These are phyloP conservation scores for Drosophila emarginata DNA, from an alignment of 2,888 invertebrate genomes.

Conservation along the genomic window DNA sequence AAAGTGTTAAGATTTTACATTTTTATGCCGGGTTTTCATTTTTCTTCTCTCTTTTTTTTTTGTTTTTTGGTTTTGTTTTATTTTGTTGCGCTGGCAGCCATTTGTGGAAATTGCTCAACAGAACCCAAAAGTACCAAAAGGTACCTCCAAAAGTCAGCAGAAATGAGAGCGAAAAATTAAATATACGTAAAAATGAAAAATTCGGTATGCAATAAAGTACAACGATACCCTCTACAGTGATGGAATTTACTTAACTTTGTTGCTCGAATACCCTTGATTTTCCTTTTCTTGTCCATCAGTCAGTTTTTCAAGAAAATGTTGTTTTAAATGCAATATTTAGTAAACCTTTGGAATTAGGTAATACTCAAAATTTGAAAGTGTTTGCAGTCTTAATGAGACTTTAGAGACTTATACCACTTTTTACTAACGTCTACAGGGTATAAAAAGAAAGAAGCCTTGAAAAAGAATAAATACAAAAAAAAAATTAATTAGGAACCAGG, in stretches of 20 bases:
- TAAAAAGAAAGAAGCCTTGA: too few species aligned
- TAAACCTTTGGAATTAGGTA: too few species aligned
- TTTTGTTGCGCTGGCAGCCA: slow-evolving; percentile 64
- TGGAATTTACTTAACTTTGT: not conserved
- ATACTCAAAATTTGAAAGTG: too few species aligned
- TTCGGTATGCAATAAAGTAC: not conserved
- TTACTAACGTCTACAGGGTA: too few species aligned
- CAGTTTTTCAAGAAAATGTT: too few species aligned
- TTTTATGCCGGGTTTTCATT: slow-evolving; percentile 58
- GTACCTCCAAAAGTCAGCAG: slow-evolving; percentile 3
- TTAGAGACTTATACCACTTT: too few species aligned
- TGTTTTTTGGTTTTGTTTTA: slow-evolving; percentile 31
- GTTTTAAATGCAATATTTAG: too few species aligned
- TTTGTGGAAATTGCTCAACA: slow-evolving; percentile 68
- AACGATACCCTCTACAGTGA: not conserved
- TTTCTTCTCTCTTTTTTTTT: slow-evolving; percentile 20
- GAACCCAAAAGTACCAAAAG: slow-evolving; percentile 22
- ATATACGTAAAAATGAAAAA: not conserved
- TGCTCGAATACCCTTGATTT: not conserved
- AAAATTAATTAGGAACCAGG: not conserved
- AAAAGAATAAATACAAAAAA: too few species aligned
- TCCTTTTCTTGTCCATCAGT: too few species aligned
- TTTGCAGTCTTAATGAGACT: too few species aligned
- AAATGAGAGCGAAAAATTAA: slow-evolving; percentile 16
- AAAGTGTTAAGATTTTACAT: slow-evolving; percentile 74